Evolutionary conservation across 2,888 invertebrate genomes (phyloP).

Genomic region (Chorisops tibialis): DNA sequence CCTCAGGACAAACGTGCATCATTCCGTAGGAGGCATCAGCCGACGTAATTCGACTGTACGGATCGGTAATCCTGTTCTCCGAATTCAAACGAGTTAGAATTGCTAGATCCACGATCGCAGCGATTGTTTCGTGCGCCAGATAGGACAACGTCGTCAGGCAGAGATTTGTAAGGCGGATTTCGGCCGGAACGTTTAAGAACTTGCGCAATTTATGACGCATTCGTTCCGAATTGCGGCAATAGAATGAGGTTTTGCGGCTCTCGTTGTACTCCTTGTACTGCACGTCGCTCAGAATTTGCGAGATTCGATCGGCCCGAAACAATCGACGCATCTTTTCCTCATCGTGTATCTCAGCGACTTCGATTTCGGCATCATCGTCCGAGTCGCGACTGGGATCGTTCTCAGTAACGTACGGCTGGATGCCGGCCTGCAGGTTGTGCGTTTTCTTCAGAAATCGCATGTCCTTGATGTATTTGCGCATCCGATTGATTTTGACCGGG

Average conservation of each 20-base stretch:
- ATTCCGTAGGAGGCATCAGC: constrained; percentile 48
- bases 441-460: constrained; percentile 52
- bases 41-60: constrained; percentile 61
- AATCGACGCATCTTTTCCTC: constrained; percentile 49
- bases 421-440: constrained; percentile 45
- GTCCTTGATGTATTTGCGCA: constrained; percentile 69
- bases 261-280: constrained; percentile 76
- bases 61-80: constrained; percentile 64
- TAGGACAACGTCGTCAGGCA: constrained; percentile 79
- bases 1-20: constrained; percentile 52
- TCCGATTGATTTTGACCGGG: constrained; percentile 69
- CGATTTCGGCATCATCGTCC: constrained; percentile 56
- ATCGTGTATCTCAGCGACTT: constrained; percentile 52
- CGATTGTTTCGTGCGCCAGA: constrained; percentile 86
- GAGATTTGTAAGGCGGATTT: constrained; percentile 59
- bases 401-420: constrained; percentile 45
- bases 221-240: constrained; percentile 55
- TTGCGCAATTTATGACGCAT: constrained; percentile 59
- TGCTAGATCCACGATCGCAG: constrained; percentile 81
- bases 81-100: constrained; percentile 76
- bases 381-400: constrained; percentile 52
- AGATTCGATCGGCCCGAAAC: constrained; percentile 61
- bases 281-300: constrained; percentile 55
- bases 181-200: constrained; percentile 63
- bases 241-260: constrained; percentile 74